A percentile compares a stretch with the other conserved stretches of the same genome.
Conservation (phyloP, 2,113 vertebrate species). For the Mola mola region DNA sequence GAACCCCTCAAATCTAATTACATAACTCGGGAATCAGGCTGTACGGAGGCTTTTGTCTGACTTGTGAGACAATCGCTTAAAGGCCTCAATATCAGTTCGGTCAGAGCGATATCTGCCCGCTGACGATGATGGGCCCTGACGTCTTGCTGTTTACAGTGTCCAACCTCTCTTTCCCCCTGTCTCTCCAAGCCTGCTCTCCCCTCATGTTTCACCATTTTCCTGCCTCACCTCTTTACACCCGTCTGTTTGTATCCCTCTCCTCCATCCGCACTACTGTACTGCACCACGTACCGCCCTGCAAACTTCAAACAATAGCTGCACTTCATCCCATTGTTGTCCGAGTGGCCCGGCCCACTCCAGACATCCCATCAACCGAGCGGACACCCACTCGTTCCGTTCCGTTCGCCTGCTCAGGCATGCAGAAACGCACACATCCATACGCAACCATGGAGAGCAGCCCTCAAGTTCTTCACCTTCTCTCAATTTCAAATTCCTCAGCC, state of each 20-base stretch:
- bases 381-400: constrained; percentile 53
- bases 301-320: constrained; percentile 69
- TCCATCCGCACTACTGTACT: constrained; percentile 39
- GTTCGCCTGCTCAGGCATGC: constrained; percentile 64
- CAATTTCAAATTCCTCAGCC: constrained; percentile 36
- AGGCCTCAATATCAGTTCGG: constrained; percentile 45
- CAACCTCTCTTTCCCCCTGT: constrained; percentile 23
- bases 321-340: constrained; percentile 57
- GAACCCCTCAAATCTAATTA: constrained; percentile 40
- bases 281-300: constrained; percentile 39
- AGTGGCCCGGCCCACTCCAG: constrained; percentile 58
- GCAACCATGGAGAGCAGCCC: constrained; percentile 42
- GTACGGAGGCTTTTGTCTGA: constrained; percentile 32
- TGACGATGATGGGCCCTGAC: constrained; percentile 51
- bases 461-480: constrained; percentile 37
- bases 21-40: constrained; percentile 26
- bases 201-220: constrained; percentile 42
- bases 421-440: constrained; percentile 59
- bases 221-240: constrained; percentile 43
- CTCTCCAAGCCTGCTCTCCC: constrained; percentile 25
- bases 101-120: background rate
- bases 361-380: constrained; percentile 52
- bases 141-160: constrained; percentile 56
- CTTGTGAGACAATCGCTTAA: constrained; percentile 39
- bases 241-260: constrained; percentile 21